Percentiles rank a stretch among this genome's conserved stretches.
These are phyloP conservation scores for Coecobrya sp. DNA, from an alignment of 2,888 invertebrate species.

Conservation along the genomic window DNA sequence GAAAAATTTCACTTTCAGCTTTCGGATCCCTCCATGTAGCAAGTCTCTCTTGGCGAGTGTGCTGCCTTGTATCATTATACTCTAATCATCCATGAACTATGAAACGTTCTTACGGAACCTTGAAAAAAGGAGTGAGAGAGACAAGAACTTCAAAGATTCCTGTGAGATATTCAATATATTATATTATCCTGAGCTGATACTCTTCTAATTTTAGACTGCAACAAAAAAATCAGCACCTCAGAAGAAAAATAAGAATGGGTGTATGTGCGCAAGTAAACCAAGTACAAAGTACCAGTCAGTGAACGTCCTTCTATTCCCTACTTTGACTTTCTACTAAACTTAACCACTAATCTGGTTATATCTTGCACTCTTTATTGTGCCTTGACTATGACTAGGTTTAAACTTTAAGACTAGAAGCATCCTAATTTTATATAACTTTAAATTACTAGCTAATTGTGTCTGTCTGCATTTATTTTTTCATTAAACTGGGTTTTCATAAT, in stretches of 20 bases:
- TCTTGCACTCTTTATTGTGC: background rate
- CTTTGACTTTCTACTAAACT: constrained; percentile 18
- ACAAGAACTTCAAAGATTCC: background rate
- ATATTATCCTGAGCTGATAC: background rate
- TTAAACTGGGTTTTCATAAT: too few species aligned
- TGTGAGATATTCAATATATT: background rate
- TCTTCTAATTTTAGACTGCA: constrained; percentile 1
- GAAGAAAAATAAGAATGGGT: background rate
- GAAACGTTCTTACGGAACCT: background rate
- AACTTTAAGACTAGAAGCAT: too few species aligned
- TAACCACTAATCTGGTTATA: background rate
- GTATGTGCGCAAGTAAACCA: background rate
- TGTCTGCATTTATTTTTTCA: too few species aligned
- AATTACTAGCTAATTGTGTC: too few species aligned
- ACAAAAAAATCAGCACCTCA: background rate
- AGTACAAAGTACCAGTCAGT: background rate
- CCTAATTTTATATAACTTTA: too few species aligned
- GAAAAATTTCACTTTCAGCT: constrained; percentile 44
- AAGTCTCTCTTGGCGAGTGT: background rate
- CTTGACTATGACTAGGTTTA: background rate
- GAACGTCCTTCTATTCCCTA: constrained; percentile 17
- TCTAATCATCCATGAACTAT: constrained; percentile 12
- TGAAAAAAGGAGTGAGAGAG: background rate
- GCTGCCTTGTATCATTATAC: background rate
- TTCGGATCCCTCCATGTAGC: background rate